A percentile compares a stretch with the other conserved stretches of the same genome.
Conservation (phyloP, 2,113 vertebrate genomes). For the Antigone vipio region DNA sequence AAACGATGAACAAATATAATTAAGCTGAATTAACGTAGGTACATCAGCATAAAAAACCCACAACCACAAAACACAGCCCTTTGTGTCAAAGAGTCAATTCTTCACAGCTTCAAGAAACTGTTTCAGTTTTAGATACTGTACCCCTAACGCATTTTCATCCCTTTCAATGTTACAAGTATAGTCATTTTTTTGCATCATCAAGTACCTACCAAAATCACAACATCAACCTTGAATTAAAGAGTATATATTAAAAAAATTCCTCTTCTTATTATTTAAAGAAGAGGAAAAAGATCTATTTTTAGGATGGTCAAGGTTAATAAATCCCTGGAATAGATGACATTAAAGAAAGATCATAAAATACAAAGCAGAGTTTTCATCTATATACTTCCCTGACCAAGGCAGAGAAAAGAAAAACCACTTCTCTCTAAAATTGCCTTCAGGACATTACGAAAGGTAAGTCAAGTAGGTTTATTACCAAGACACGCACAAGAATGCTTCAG, state of each 20-base stretch:
- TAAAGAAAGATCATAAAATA: background rate
- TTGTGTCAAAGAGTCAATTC: background rate
- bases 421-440: background rate
- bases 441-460: background rate
- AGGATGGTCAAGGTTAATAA: background rate
- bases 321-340: background rate
- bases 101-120: background rate
- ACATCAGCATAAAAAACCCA: accelerated
- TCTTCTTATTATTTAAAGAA: background rate
- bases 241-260: background rate
- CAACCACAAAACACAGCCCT: background rate
- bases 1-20: background rate
- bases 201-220: background rate
- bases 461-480: background rate
- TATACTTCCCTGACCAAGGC: background rate
- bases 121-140: background rate
- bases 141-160: background rate
- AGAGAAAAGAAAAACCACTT: accelerated
- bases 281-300: background rate
- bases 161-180: background rate
- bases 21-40: background rate
- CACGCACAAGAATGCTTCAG: background rate
- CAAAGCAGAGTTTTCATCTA: background rate
- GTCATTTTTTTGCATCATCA: background rate
- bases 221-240: accelerated